Conservation (phyloP, 2,888 invertebrate genomes). For the Halocaridina rubra region DNA sequence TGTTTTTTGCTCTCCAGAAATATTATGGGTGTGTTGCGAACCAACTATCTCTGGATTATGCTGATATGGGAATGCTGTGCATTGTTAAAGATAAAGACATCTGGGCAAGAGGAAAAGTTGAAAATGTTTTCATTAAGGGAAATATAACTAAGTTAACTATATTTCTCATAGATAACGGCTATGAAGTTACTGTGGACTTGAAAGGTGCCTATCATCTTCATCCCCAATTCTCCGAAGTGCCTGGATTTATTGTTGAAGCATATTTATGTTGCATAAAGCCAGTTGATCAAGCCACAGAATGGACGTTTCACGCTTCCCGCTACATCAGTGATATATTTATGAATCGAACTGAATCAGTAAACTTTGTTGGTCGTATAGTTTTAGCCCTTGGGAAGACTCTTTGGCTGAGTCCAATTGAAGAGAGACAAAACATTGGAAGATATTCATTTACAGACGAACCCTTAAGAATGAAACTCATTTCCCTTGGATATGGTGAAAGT, state of each 20-base stretch:
- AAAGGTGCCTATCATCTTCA: constrained; percentile 66
- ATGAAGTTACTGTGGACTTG: neutral
- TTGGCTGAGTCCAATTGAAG: constrained; percentile 59
- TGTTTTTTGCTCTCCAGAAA: constrained; percentile 44
- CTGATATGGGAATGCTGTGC: constrained; percentile 28
- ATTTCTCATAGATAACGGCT: constrained; percentile 60
- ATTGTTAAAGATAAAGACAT: constrained; percentile 20
- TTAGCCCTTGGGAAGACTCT: constrained; percentile 44
- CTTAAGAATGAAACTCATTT: constrained; percentile 33
- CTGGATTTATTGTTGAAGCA: constrained; percentile 72
- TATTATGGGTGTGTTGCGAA: constrained; percentile 12
- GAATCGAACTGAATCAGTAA: neutral
- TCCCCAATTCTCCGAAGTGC: constrained; percentile 67
- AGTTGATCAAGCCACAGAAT: constrained; percentile 72
- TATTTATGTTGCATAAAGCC: constrained; percentile 72
- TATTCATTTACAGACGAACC: constrained; percentile 19
- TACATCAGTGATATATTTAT: constrained; percentile 34
- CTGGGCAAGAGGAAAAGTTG: constrained; percentile 52
- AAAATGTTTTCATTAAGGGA: neutral
- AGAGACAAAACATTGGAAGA: constrained; percentile 27
- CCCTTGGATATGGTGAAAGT: constrained; percentile 34
- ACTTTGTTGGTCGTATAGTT: constrained; percentile 45
- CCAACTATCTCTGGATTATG: neutral
- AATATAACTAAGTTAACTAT: neutral
- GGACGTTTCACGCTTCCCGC: constrained; percentile 68